These are phyloP conservation scores for Sarcoramphus papa DNA, from an alignment of 2,797 vertebrate genomes.

Conservation along the genomic window DNA sequence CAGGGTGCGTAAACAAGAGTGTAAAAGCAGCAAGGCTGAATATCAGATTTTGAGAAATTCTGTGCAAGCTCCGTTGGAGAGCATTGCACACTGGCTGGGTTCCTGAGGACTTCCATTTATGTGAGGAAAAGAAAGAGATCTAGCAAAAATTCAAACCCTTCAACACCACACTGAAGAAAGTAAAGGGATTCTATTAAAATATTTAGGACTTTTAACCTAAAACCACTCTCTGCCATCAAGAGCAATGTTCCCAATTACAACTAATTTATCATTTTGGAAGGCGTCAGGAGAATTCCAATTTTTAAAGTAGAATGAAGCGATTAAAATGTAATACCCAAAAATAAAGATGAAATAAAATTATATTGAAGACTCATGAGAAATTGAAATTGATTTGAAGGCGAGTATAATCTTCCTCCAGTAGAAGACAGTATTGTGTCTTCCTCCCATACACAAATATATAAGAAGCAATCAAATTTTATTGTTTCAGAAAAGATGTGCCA, in stretches of 20 bases:
- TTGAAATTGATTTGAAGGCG: slow-evolving; percentile 52
- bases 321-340: slow-evolving; percentile 47
- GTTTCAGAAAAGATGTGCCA: slow-evolving; percentile 18
- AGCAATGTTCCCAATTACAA: slow-evolving; percentile 23
- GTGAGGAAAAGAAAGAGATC: neutral
- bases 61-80: neutral
- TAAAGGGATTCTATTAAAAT: neutral
- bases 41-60: neutral
- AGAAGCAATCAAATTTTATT: slow-evolving; percentile 45
- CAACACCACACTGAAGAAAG: neutral
- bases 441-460: slow-evolving; percentile 24
- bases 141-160: neutral
- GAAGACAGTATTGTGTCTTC: slow-evolving; percentile 17
- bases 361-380: slow-evolving; percentile 41
- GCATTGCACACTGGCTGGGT: neutral
- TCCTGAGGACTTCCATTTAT: neutral
- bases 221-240: neutral
- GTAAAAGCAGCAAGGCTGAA: neutral
- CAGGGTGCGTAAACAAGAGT: accelerated
- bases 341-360: slow-evolving; percentile 53
- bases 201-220: slow-evolving; percentile 14
- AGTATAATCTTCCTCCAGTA: slow-evolving; percentile 22
- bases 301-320: slow-evolving; percentile 23
- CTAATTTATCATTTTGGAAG: slow-evolving; percentile 12
- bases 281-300: neutral